phyloP scores from a whole-genome alignment of 2,113 vertebrate species.

The Amphilophus citrinellus region DNA sequence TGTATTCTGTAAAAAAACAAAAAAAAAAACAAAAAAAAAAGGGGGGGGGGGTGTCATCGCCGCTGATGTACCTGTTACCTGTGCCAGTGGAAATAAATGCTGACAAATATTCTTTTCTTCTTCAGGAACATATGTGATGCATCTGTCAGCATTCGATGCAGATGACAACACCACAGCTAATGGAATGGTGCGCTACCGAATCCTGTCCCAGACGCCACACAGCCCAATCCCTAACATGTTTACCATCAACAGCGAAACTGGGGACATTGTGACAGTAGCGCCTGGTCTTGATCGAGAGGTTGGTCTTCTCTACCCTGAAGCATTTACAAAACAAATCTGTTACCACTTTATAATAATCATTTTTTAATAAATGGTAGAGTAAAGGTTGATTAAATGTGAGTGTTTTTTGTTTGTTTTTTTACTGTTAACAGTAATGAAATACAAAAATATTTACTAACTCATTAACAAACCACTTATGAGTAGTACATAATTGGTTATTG shows the following conservation, averaged over 20 bases:
- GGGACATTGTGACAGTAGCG: constrained; percentile 93
- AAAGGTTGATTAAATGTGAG: not conserved
- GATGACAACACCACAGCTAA: constrained; percentile 95
- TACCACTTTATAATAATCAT: not conserved
- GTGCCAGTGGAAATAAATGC: not conserved
- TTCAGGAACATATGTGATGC: constrained; percentile 95
- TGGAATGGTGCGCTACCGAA: constrained; percentile 94
- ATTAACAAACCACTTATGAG: not conserved
- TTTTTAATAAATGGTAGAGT: not conserved
- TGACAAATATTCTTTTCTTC: constrained; percentile 17
- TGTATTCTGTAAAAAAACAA: too few relatives aligned
- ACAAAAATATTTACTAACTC: not conserved
- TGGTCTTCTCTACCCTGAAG: constrained; percentile 46
- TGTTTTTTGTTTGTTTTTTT: not conserved
- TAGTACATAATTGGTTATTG: not conserved
- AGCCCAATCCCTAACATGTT: constrained; percentile 97
- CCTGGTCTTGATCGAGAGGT: constrained; percentile 97
- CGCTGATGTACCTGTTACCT: too few relatives aligned
- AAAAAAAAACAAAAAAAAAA: too few relatives aligned
- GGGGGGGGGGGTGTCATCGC: not conserved
- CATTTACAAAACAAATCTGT: not conserved
- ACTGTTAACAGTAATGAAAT: not conserved
- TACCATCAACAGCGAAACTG: constrained; percentile 96
- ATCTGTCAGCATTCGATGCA: constrained; percentile 90
- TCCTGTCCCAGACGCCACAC: constrained; percentile 93